These are phyloP conservation scores for Lycocorax pyrrhopterus DNA, from an alignment of 2,113 vertebrate species.

Conservation along the genomic window DNA sequence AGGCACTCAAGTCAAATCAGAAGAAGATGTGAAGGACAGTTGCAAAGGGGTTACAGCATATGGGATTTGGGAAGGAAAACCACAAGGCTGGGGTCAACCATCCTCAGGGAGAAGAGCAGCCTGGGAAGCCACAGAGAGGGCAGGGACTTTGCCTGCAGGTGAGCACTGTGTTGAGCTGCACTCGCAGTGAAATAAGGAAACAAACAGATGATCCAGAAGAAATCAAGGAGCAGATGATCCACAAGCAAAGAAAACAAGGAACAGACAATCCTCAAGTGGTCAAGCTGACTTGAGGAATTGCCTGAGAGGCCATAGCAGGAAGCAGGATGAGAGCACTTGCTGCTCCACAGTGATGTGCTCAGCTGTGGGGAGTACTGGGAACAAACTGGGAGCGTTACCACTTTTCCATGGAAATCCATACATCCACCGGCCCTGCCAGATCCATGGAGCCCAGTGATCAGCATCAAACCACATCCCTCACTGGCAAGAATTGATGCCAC, in stretches of 20 bases:
- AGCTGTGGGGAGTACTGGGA: background rate
- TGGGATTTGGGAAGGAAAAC: background rate
- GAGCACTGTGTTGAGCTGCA: background rate
- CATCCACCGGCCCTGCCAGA: background rate
- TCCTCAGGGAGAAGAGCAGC: background rate
- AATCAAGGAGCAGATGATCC: background rate
- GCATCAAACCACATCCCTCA: background rate
- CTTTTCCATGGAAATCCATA: background rate
- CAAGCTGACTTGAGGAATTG: background rate
- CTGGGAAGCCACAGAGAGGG: background rate
- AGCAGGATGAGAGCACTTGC: rapidly evolving
- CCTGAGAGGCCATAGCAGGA: background rate
- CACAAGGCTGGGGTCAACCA: background rate
- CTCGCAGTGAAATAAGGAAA: background rate
- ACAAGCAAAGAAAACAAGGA: background rate
- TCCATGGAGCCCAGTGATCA: background rate
- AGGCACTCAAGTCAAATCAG: background rate
- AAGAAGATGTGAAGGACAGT: background rate
- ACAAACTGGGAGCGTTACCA: rapidly evolving
- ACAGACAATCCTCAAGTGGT: no score
- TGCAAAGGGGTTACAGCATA: background rate
- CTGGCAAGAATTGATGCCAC: background rate
- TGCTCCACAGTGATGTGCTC: background rate
- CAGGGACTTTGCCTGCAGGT: background rate
- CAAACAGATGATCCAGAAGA: no score